Percentiles rank a stretch among this genome's conserved stretches.
Evolutionary conservation across 2,797 vertebrate genomes (phyloP).

Genomic region (Oryzias sinensis): DNA sequence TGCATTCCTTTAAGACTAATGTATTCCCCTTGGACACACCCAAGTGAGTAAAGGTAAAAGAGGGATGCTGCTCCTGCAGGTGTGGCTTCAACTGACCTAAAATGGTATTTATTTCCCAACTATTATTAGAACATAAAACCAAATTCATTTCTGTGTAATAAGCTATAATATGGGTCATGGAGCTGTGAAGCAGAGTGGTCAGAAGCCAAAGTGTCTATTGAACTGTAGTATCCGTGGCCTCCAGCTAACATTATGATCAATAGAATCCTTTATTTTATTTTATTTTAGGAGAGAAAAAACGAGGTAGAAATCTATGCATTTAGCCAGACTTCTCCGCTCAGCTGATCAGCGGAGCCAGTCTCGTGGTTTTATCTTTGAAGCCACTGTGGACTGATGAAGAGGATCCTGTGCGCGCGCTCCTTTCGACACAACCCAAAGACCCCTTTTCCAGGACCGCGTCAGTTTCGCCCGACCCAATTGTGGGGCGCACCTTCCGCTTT

Average conservation of each 20-base stretch:
- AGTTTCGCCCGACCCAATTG: slow-evolving; percentile 40
- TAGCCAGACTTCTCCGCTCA: not conserved
- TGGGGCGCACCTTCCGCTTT: slow-evolving; percentile 65
- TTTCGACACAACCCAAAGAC: slow-evolving; percentile 26
- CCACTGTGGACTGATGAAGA: slow-evolving; percentile 14
- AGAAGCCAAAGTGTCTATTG: not conserved
- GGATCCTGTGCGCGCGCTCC: slow-evolving; percentile 32
- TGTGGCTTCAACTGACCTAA: not conserved
- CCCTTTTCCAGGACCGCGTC: slow-evolving; percentile 33
- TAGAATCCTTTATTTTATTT: not conserved
- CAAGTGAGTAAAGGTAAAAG: slow-evolving; percentile 21
- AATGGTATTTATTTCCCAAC: not conserved
- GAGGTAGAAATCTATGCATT: not conserved
- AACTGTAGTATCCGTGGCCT: no score
- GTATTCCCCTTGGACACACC: slow-evolving; percentile 7
- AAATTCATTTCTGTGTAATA: not conserved
- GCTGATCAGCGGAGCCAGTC: slow-evolving; percentile 28
- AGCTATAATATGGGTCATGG: not conserved
- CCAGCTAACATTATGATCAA: not conserved
- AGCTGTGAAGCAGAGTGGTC: not conserved
- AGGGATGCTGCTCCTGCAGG: slow-evolving; percentile 6
- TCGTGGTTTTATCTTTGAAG: slow-evolving; percentile 29
- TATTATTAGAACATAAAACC: not conserved
- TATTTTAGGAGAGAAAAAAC: not conserved
- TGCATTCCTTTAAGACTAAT: slow-evolving; percentile 28